phyloP scores from a whole-genome alignment of 2,113 vertebrate genomes.

The Phycodurus eques region DNA sequence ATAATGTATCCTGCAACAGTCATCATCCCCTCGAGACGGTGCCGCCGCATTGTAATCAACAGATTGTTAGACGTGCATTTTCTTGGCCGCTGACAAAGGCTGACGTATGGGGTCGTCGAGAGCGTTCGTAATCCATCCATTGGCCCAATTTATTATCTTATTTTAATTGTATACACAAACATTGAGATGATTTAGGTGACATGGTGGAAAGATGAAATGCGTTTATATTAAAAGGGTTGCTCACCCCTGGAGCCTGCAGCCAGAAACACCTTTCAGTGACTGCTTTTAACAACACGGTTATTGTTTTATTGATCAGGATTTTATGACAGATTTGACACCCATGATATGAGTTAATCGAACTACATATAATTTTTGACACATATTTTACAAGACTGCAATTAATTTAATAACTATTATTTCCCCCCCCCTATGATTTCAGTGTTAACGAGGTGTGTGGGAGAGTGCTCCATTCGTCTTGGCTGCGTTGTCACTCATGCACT shows the following conservation, averaged over 20 bases:
- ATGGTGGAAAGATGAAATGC: constrained; percentile 99
- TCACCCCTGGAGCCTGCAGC: constrained; percentile 91
- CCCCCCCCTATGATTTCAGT: constrained; percentile 72
- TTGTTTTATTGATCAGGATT: constrained; percentile 99
- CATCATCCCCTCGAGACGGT: constrained; percentile 39
- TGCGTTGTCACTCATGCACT: constrained; percentile 79
- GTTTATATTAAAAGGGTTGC: constrained; percentile 99
- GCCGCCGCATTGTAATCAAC: constrained; percentile 89
- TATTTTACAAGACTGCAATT: constrained; percentile 90
- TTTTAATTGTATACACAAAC: constrained; percentile 99
- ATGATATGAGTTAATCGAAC: constrained; percentile 99
- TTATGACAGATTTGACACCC: constrained; percentile 96
- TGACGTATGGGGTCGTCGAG: constrained; percentile 93
- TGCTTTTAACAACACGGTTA: constrained; percentile 99
- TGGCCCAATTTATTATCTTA: constrained; percentile 98
- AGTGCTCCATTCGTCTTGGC: constrained; percentile 86
- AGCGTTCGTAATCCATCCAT: constrained; percentile 94
- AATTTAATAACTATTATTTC: constrained; percentile 98
- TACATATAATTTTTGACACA: constrained; percentile 90
- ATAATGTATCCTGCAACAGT: constrained; percentile 72
- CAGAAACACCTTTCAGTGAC: constrained; percentile 87
- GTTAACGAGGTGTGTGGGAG: constrained; percentile 79
- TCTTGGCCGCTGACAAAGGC: constrained; percentile 88
- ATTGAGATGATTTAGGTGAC: constrained; percentile 99
- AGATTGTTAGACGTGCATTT: constrained; percentile 99